These are phyloP conservation scores for Lobophora halterata DNA, from an alignment of 2,888 invertebrate species.

Conservation along the genomic window DNA sequence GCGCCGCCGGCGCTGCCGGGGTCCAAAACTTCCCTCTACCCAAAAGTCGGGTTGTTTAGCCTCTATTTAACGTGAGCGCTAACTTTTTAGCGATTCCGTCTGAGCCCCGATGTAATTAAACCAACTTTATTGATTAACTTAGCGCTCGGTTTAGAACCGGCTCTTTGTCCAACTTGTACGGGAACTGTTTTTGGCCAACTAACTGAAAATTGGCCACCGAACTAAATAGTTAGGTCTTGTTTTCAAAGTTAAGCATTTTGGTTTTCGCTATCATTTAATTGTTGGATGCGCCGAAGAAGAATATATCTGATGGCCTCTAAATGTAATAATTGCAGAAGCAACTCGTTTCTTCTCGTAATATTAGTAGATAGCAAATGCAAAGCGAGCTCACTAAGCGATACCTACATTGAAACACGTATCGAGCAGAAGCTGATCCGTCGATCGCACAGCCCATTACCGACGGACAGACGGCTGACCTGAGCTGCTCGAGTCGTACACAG, in stretches of 20 bases:
- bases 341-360: no score
- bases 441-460: slow-evolving; percentile 6
- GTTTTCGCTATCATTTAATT: no score
- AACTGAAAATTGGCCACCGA: not conserved
- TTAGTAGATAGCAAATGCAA: no score
- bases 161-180: slow-evolving; percentile 3
- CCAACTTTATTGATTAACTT: slow-evolving; percentile 21
- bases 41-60: slow-evolving; percentile 11
- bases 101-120: slow-evolving; percentile 14
- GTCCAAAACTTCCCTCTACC: not conserved
- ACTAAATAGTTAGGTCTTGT: not conserved
- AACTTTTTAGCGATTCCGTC: slow-evolving; percentile 10
- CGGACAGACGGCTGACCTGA: slow-evolving; percentile 3
- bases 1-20: no score
- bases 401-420: not conserved
- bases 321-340: no score
- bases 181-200: slow-evolving; percentile 6
- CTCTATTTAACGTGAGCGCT: slow-evolving; percentile 13
- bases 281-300: no score
- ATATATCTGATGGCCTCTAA: no score
- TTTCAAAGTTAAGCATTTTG: slow-evolving; percentile 2
- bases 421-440: not conserved
- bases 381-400: no score
- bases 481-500: not conserved
- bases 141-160: slow-evolving; percentile 18